These are phyloP conservation scores for Merluccius polli DNA, from an alignment of 2,797 vertebrate genomes.

Conservation along the genomic window DNA sequence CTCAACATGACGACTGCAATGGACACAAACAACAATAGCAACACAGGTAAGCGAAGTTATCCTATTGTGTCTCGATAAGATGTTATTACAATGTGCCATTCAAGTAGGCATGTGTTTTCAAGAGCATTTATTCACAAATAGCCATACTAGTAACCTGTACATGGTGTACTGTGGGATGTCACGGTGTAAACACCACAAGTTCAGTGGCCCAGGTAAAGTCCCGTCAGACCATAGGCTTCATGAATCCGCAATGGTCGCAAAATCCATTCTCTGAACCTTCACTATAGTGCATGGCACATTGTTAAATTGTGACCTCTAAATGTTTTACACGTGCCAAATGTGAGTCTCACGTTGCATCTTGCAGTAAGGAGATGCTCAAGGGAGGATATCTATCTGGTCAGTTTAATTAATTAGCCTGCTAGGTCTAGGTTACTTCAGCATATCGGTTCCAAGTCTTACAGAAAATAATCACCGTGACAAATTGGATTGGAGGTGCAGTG, in stretches of 20 bases:
- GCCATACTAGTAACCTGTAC: background rate
- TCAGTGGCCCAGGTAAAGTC: background rate
- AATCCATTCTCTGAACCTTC: conserved; percentile 2
- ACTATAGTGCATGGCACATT: background rate
- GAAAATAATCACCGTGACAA: background rate
- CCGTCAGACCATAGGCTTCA: background rate
- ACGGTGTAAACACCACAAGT: background rate
- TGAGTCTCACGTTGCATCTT: background rate
- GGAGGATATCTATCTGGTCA: background rate
- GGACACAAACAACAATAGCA: conserved; percentile 44
- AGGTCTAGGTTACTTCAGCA: background rate
- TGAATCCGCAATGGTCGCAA: background rate
- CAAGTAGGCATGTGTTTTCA: background rate
- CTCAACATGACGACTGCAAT: conserved; percentile 24
- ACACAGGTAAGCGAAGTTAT: conserved; percentile 34
- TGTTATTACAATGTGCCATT: background rate
- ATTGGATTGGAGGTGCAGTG: background rate
- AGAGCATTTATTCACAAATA: background rate
- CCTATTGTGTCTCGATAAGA: background rate
- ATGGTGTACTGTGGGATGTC: background rate
- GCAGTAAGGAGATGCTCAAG: background rate
- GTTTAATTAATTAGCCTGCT: background rate
- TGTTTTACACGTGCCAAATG: background rate
- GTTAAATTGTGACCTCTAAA: background rate
- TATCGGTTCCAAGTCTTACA: background rate